Conservation (phyloP, 2,888 invertebrate species). For the Epicampocera succincta region DNA sequence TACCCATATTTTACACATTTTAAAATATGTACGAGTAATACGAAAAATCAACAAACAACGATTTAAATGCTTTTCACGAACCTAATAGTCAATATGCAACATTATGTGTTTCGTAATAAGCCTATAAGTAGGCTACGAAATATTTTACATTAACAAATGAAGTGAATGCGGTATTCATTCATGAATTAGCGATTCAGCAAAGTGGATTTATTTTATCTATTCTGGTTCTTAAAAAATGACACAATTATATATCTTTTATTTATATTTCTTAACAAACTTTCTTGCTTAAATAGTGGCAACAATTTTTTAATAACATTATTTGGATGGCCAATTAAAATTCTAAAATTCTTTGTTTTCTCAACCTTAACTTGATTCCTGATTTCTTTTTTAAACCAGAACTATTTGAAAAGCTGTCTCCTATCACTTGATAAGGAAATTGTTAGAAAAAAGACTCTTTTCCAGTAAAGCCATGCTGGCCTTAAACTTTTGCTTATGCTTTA, state of each 20-base stretch:
- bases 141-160: too few species aligned
- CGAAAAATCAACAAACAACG: not conserved
- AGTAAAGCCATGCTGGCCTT: too few species aligned
- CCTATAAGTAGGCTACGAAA: too few species aligned
- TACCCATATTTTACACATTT: not conserved
- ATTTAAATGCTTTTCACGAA: too few species aligned
- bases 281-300: not conserved
- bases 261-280: not conserved
- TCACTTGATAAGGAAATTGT: not conserved
- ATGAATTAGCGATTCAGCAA: too few species aligned
- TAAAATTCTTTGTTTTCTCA: not conserved
- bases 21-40: not conserved
- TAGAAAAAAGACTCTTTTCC: not conserved
- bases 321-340: not conserved
- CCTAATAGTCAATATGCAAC: too few species aligned
- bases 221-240: too few species aligned
- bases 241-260: too few species aligned
- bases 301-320: slow-evolving; percentile 4
- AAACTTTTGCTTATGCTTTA: not conserved
- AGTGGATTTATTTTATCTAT: too few species aligned
- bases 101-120: too few species aligned
- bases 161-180: too few species aligned
- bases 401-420: slow-evolving; percentile 7
- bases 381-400: not conserved
- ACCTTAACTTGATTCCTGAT: slow-evolving; percentile 8